These are phyloP conservation scores for Prionailurus bengalensis DNA, from an alignment of 2,113 vertebrate species.

Conservation along the genomic window DNA sequence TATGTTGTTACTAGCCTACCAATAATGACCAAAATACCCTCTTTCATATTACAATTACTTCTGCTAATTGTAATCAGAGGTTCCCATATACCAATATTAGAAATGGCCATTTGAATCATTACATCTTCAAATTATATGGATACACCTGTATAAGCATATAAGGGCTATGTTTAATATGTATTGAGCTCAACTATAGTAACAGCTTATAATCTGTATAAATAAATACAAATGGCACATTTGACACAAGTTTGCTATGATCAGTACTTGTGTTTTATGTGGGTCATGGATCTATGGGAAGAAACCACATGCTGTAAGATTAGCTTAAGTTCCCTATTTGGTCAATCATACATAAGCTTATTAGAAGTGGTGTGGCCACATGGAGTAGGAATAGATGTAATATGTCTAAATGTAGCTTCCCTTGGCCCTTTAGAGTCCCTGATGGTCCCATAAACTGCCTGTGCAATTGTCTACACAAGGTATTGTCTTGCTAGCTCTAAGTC, in stretches of 20 bases:
- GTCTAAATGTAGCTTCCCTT: background rate
- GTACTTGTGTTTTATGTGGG: background rate
- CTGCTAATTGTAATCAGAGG: background rate
- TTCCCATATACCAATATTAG: background rate
- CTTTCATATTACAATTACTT: background rate
- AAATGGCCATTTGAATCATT: constrained; percentile 26
- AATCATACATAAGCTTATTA: background rate
- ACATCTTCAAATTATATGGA: background rate
- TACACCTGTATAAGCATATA: background rate
- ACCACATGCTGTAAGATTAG: background rate
- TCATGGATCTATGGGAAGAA: constrained; percentile 23
- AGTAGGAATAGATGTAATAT: background rate
- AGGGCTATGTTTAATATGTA: constrained; percentile 21
- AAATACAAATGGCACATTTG: constrained; percentile 34
- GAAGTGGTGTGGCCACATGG: background rate
- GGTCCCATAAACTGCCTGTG: background rate
- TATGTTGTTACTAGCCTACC: background rate
- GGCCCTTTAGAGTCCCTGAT: background rate
- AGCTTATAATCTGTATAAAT: constrained; percentile 25
- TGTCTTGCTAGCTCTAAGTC: background rate
- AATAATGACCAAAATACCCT: background rate
- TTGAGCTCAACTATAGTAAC: background rate
- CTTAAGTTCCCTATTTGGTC: background rate
- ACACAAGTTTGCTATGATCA: background rate
- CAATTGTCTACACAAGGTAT: background rate